phyloP scores from a whole-genome alignment of 2,888 invertebrate species.

The Lathronympha strigana region DNA sequence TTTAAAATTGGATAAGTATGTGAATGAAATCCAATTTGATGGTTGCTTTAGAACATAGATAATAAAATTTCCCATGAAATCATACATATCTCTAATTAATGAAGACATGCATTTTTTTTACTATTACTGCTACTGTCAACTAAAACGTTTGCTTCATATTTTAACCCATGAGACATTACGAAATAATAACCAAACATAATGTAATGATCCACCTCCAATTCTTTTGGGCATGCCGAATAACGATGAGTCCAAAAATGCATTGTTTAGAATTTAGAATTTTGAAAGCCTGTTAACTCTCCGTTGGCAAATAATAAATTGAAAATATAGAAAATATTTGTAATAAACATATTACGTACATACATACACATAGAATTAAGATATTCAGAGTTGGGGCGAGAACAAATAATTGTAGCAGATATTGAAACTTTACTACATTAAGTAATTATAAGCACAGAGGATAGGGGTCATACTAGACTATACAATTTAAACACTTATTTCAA shows the following conservation, averaged over 20 bases:
- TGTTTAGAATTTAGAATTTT: conserved; percentile 75
- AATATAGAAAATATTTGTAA: conserved; percentile 1
- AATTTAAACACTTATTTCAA: conserved; percentile 1
- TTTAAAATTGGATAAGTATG: no score
- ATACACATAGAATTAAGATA: neutral
- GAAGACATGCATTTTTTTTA: neutral
- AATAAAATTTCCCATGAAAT: neutral
- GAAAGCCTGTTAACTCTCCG: conserved; percentile 71
- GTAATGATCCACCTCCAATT: conserved; percentile 73
- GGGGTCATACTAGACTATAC: neutral
- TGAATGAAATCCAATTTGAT: neutral
- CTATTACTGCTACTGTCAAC: neutral
- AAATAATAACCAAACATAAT: conserved; percentile 20
- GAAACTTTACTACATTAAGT: neutral
- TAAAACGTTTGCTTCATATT: neutral
- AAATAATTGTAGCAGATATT: neutral
- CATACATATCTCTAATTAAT: neutral
- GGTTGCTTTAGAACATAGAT: neutral
- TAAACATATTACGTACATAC: conserved; percentile 1
- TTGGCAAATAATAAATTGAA: conserved; percentile 62
- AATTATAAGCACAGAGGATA: neutral
- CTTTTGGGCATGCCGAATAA: conserved; percentile 76
- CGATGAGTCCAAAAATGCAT: conserved; percentile 64
- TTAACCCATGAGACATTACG: conserved; percentile 21
- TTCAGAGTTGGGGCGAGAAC: neutral